Evolutionary conservation across 2,888 invertebrate genomes (phyloP).

Genomic region (Nomada lathburiana): DNA sequence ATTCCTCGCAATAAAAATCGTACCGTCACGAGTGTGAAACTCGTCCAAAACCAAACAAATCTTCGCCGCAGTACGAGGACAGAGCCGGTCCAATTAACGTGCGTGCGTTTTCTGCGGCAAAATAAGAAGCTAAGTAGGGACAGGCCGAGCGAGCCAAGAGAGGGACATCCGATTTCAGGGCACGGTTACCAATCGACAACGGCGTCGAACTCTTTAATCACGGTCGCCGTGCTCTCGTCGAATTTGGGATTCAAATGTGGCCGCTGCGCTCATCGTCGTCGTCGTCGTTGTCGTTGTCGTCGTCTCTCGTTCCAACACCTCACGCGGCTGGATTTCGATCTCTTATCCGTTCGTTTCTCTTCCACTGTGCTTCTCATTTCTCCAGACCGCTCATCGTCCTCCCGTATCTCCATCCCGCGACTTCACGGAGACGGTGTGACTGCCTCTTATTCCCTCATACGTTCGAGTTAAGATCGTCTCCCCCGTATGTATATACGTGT

Average conservation of each 20-base stretch:
- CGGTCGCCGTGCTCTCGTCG: constrained; percentile 51
- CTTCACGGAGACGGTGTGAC: constrained; percentile 40
- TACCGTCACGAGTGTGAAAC: too few species aligned
- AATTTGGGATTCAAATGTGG: constrained; percentile 72
- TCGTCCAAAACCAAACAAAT: background rate
- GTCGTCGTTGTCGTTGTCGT: constrained; percentile 18
- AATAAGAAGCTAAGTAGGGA: constrained; percentile 1
- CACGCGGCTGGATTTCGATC: constrained; percentile 59
- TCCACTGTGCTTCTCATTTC: constrained; percentile 34
- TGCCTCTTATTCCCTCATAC: constrained; percentile 45
- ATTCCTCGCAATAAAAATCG: too few species aligned
- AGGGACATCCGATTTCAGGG: constrained; percentile 39
- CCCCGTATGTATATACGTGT: background rate
- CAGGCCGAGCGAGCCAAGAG: background rate
- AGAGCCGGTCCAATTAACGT: background rate
- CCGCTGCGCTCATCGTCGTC: constrained; percentile 13
- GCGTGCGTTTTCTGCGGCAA: constrained; percentile 12
- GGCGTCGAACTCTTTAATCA: constrained; percentile 69
- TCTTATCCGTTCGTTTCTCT: constrained; percentile 45
- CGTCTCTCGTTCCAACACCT: constrained; percentile 67
- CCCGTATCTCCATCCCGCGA: constrained; percentile 19
- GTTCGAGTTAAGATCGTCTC: constrained; percentile 21
- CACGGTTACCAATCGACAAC: constrained; percentile 62
- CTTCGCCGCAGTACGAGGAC: too few species aligned
- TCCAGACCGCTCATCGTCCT: constrained; percentile 24